phyloP scores from a whole-genome alignment of 2,888 invertebrate genomes.

The Zygaena filipendulae region DNA sequence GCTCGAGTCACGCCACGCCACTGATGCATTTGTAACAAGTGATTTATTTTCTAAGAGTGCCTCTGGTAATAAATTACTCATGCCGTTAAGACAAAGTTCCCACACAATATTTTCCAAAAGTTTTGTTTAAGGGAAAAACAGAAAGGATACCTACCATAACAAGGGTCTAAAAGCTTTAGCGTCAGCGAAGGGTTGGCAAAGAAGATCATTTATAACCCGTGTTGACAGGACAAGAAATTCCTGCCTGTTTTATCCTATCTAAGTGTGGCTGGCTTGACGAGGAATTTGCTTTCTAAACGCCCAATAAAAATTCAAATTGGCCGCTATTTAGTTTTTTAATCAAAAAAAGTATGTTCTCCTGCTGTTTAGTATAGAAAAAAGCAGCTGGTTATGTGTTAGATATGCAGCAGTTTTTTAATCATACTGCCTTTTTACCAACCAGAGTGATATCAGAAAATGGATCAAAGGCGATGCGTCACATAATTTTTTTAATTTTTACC shows the following conservation, averaged over 20 bases:
- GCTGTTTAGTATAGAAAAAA: no score
- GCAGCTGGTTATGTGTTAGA: no score
- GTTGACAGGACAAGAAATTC: slow-evolving; percentile 44
- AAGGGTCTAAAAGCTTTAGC: slow-evolving; percentile 35
- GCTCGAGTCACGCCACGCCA: no score
- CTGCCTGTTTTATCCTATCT: slow-evolving; percentile 35
- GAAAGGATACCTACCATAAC: slow-evolving; percentile 24
- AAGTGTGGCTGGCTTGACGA: slow-evolving; percentile 20
- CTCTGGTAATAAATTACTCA: slow-evolving; percentile 17
- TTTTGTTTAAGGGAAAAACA: slow-evolving; percentile 29
- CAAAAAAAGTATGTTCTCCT: no score
- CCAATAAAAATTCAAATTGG: slow-evolving; percentile 1
- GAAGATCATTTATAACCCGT: slow-evolving; percentile 43
- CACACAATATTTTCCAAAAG: slow-evolving; percentile 25
- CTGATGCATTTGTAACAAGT: neutral
- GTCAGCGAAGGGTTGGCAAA: slow-evolving; percentile 30
- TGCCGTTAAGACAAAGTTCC: slow-evolving; percentile 12
- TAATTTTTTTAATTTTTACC: no score
- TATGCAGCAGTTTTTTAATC: no score
- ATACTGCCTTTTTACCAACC: no score
- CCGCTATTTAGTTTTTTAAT: no score
- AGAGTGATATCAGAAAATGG: no score
- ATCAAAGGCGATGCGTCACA: no score
- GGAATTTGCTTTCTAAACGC: slow-evolving; percentile 4
- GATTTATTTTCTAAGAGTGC: neutral